These are phyloP conservation scores for Hestina assimilis DNA, from an alignment of 1,140 invertebrate genomes.

Conservation along the genomic window DNA sequence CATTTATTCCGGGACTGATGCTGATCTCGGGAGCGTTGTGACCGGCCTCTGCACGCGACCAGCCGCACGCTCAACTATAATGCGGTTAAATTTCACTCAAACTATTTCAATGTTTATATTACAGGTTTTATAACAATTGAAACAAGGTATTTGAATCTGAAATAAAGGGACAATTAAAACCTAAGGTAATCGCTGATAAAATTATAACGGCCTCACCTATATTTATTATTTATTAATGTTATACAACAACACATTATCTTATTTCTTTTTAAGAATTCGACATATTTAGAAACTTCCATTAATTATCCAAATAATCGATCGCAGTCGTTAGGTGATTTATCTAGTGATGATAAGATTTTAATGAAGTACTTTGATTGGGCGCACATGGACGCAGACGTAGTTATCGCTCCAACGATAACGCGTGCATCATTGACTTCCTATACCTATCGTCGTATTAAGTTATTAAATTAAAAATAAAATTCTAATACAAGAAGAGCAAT, in stretches of 20 bases:
- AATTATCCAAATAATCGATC: constrained; percentile 77
- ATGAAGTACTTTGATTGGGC: constrained; percentile 77
- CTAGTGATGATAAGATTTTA: constrained; percentile 76
- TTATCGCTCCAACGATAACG: constrained; percentile 63
- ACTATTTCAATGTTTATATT: background rate
- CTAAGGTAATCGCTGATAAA: background rate
- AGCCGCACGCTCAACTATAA: constrained; percentile 16
- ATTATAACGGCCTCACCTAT: background rate
- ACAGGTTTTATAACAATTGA: background rate
- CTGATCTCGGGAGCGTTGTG: constrained; percentile 38
- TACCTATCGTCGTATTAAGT: constrained; percentile 72
- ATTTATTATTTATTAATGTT: background rate
- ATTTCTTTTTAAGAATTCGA: constrained; percentile 44
- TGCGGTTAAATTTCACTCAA: constrained; percentile 1
- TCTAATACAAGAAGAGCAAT: constrained; percentile 30
- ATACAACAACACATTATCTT: constrained; percentile 1
- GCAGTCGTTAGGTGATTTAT: constrained; percentile 75
- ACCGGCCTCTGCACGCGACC: constrained; percentile 46
- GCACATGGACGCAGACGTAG: constrained; percentile 52
- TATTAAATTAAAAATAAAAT: constrained; percentile 77
- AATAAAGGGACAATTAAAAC: background rate
- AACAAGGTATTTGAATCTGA: background rate
- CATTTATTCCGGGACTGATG: constrained; percentile 61
- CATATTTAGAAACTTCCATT: constrained; percentile 68
- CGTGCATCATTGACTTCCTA: constrained; percentile 64